A percentile compares a stretch with the other conserved stretches of the same genome.
phyloP scores from a whole-genome alignment of 2,888 invertebrate genomes.

The Lycaena phlaeas region DNA sequence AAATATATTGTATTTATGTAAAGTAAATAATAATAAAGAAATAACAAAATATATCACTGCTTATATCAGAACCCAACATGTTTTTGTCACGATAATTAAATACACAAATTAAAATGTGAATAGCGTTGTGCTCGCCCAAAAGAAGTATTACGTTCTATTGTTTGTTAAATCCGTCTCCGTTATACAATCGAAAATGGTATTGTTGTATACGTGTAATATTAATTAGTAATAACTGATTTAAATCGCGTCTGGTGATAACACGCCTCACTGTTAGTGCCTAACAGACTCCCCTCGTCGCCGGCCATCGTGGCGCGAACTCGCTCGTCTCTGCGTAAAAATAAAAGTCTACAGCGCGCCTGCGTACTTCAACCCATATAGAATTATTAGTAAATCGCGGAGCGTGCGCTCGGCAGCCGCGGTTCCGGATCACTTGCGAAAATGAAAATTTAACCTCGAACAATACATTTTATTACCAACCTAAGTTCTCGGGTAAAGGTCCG shows the following conservation, averaged over 20 bases:
- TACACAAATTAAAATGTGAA: slow-evolving; percentile 27
- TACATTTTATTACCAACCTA: too few species aligned
- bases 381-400: slow-evolving; percentile 70
- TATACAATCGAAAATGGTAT: slow-evolving; percentile 54
- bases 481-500: slow-evolving; percentile 17
- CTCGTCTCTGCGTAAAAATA: slow-evolving; percentile 70
- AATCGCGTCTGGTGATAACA: slow-evolving; percentile 53
- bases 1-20: too few species aligned
- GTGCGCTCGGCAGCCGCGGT: slow-evolving; percentile 62
- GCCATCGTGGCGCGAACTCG: slow-evolving; percentile 51
- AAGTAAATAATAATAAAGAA: too few species aligned
- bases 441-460: slow-evolving; percentile 41
- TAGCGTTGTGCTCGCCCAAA: slow-evolving; percentile 33
- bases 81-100: not conserved
- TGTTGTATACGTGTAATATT: slow-evolving; percentile 55
- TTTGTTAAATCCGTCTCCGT: slow-evolving; percentile 50
- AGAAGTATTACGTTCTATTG: slow-evolving; percentile 44
- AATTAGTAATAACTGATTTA: slow-evolving; percentile 56
- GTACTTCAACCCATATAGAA: slow-evolving; percentile 70
- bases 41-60: too few species aligned
- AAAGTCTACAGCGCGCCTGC: slow-evolving; percentile 60
- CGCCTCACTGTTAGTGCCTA: slow-evolving; percentile 39
- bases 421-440: slow-evolving; percentile 58
- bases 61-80: too few species aligned
- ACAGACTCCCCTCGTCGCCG: slow-evolving; percentile 51